These are phyloP conservation scores for Nephrotoma flavescens DNA, from an alignment of 2,888 invertebrate species.

Conservation along the genomic window DNA sequence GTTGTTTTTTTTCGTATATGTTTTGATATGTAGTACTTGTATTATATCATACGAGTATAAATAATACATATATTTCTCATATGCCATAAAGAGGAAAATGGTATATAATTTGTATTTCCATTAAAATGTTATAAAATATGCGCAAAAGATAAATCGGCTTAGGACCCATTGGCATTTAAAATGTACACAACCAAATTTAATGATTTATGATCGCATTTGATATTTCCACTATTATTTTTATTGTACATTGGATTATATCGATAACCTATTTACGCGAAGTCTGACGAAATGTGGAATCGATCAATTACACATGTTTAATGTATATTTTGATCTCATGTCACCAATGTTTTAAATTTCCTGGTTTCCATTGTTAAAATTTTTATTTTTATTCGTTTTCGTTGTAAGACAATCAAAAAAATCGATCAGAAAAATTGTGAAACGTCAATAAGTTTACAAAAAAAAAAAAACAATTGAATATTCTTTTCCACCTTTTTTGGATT, in stretches of 20 bases:
- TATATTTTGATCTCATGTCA: neutral
- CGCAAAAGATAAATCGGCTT: neutral
- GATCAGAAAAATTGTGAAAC: neutral
- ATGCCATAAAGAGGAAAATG: neutral
- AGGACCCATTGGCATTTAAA: neutral
- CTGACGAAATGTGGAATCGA: neutral
- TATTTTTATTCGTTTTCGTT: neutral
- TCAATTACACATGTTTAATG: neutral
- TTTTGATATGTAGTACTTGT: neutral
- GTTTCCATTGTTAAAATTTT: neutral
- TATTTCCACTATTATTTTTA: neutral
- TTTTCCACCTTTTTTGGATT: neutral
- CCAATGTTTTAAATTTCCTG: neutral
- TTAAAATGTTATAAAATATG: neutral
- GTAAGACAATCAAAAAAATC: neutral
- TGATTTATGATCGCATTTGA: neutral
- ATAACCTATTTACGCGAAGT: neutral
- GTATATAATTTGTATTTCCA: neutral
- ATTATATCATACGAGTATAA: neutral
- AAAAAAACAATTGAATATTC: neutral
- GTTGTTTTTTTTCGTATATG: neutral
- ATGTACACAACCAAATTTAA: neutral
- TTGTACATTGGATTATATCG: neutral
- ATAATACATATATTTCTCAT: neutral
- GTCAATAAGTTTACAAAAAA: neutral